Percentiles rank a stretch among this genome's conserved stretches.
These are phyloP conservation scores for Scyliorhinus canicula DNA, from an alignment of 2,797 vertebrate genomes.

Conservation along the genomic window DNA sequence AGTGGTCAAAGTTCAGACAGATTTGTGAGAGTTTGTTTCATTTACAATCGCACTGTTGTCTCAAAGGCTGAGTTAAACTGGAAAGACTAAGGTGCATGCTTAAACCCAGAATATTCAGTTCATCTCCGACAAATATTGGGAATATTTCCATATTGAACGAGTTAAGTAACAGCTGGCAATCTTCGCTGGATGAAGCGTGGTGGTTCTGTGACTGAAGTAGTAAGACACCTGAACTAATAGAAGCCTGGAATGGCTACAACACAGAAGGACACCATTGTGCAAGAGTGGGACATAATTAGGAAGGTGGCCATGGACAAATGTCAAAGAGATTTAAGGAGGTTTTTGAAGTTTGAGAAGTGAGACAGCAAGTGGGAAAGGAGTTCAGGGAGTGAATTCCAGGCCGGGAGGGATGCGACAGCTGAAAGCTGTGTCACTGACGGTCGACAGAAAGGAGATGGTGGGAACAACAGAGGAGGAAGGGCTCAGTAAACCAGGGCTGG, in stretches of 20 bases:
- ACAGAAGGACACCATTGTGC: not conserved
- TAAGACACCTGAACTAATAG: not conserved
- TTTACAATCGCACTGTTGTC: not conserved
- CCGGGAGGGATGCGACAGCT: not conserved
- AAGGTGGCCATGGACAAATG: not conserved
- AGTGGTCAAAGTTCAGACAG: constrained; percentile 23
- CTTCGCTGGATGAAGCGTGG: not conserved
- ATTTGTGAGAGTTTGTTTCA: constrained; percentile 13
- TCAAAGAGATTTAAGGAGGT: not conserved
- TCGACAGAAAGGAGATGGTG: not conserved
- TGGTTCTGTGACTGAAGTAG: not conserved
- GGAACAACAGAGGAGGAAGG: not conserved
- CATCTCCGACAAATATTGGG: not conserved
- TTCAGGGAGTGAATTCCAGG: not conserved
- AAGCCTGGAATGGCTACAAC: too few relatives aligned
- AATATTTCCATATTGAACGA: not conserved
- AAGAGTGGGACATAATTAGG: not conserved
- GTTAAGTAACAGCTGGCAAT: not conserved
- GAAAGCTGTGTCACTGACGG: not conserved
- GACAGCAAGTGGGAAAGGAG: not conserved
- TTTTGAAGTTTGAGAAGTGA: not conserved
- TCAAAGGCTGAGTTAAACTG: not conserved
- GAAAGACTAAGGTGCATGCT: not conserved
- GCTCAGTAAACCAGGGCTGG: not conserved
- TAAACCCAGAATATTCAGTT: not conserved